Evolutionary conservation across 1,140 invertebrate genomes (phyloP).

Genomic region (Caenorhabditis brenneri): DNA sequence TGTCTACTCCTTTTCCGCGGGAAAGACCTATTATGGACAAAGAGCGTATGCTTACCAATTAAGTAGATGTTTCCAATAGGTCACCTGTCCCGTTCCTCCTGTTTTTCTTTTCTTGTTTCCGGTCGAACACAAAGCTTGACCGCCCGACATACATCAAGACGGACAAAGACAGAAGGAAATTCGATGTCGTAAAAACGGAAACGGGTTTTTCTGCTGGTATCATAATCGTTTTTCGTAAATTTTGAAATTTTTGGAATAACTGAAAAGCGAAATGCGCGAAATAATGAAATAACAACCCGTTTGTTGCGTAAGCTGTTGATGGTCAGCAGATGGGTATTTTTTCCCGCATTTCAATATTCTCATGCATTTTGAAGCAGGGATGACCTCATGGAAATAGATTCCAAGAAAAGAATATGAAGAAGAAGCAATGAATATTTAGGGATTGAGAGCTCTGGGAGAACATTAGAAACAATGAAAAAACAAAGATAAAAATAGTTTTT

Average conservation of each 20-base stretch:
- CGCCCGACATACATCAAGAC: neutral
- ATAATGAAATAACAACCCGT: conserved; percentile 12
- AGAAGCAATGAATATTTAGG: no score
- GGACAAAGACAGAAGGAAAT: neutral
- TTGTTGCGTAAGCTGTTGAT: conserved; percentile 3
- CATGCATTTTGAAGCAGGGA: neutral
- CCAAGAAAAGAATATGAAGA: neutral
- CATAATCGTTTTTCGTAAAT: neutral
- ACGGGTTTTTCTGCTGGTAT: neutral
- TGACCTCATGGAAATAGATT: neutral
- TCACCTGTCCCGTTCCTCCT: conserved; percentile 15
- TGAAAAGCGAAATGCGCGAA: neutral
- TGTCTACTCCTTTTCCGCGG: neutral
- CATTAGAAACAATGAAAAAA: no score
- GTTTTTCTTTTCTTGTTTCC: neutral
- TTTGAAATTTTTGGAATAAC: neutral
- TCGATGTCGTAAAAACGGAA: neutral
- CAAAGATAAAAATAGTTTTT: neutral
- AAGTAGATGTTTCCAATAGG: neutral
- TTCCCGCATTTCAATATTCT: neutral
- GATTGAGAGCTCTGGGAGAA: no score
- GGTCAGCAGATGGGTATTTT: neutral
- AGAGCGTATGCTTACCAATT: conserved; percentile 4
- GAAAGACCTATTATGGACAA: neutral
- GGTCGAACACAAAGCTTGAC: neutral